Evolutionary conservation across 2,113 vertebrate species (phyloP).

Genomic region (Onychorhynchus coronatus): DNA sequence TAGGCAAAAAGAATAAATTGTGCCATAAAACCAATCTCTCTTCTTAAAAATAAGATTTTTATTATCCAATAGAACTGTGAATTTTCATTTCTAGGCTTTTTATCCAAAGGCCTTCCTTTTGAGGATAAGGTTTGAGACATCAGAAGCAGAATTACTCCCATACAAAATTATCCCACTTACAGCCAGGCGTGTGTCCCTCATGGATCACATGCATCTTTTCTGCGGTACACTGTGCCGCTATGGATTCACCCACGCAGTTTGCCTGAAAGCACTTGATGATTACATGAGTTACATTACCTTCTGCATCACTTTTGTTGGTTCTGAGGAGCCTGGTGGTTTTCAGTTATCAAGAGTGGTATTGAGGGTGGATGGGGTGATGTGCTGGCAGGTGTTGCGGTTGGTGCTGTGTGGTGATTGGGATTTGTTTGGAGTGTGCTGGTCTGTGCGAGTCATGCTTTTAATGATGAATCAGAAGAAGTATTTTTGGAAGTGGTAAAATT

Average conservation of each 20-base stretch:
- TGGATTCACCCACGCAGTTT: background rate
- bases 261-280: background rate
- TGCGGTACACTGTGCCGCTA: background rate
- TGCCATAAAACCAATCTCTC: background rate
- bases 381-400: background rate
- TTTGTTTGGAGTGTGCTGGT: background rate
- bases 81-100: background rate
- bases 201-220: background rate
- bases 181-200: background rate
- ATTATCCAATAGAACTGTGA: background rate
- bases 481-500: background rate
- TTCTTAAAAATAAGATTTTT: background rate
- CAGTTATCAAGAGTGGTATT: background rate
- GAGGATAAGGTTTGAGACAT: background rate
- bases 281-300: background rate
- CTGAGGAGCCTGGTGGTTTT: background rate
- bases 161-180: background rate
- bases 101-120: background rate
- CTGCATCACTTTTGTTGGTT: background rate
- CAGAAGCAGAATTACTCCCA: background rate
- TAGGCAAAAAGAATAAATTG: background rate
- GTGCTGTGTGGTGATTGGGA: background rate
- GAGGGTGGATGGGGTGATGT: background rate
- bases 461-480: background rate
- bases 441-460: background rate